Conservation (phyloP, 2,797 vertebrate genomes). For the Onychomys leucogaster region DNA sequence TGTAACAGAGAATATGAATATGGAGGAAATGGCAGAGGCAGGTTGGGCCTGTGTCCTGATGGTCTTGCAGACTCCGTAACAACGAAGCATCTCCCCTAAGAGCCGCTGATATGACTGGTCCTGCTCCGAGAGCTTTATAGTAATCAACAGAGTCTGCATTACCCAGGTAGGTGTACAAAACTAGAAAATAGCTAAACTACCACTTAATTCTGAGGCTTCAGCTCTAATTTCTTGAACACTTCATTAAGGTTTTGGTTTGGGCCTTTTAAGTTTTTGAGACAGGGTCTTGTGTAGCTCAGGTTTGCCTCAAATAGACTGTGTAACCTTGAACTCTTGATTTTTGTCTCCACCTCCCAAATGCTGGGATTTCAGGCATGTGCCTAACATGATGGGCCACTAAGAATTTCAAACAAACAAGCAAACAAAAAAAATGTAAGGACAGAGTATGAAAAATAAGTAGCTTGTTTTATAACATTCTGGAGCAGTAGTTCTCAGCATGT, state of each 20-base stretch:
- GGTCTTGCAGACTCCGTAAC: not conserved
- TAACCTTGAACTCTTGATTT: not conserved
- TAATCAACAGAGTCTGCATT: not conserved
- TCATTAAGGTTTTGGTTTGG: not conserved
- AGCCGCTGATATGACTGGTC: not conserved
- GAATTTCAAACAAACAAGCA: not conserved
- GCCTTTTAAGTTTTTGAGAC: not conserved
- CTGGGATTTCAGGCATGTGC: not conserved
- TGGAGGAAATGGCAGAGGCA: not conserved
- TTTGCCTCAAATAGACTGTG: not conserved
- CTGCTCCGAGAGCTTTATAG: not conserved
- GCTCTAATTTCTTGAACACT: not conserved
- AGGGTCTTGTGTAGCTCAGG: not conserved
- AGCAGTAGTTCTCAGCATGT: not conserved
- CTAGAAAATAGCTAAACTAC: not conserved
- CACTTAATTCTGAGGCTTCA: not conserved
- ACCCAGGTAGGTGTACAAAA: not conserved
- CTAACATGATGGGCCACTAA: not conserved
- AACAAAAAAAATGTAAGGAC: not conserved
- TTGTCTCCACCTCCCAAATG: not conserved
- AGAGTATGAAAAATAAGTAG: not conserved
- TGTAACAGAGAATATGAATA: not conserved
- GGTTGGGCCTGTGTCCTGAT: not conserved
- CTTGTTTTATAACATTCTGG: not conserved
- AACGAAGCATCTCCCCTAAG: not conserved